phyloP scores from a whole-genome alignment of 2,888 invertebrate genomes.

The Dryobotodes eremita region DNA sequence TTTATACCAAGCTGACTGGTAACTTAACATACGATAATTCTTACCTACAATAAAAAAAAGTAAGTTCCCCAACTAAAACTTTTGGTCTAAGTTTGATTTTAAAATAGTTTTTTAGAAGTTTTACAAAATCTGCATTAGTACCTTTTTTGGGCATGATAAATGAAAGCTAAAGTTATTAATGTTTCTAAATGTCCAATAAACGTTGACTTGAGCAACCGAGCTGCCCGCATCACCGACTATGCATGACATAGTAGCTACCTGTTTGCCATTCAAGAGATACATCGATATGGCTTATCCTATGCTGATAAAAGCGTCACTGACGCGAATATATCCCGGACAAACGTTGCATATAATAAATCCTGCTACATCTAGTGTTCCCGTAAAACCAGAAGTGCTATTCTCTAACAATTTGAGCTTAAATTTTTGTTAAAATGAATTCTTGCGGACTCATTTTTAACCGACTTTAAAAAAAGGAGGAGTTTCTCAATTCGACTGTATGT shows the following conservation, averaged over 20 bases:
- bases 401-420: neutral
- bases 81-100: neutral
- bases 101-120: neutral
- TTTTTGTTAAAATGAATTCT: neutral
- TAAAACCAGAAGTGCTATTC: slow-evolving; percentile 18
- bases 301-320: slow-evolving; percentile 57
- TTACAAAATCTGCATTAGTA: neutral
- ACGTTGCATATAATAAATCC: slow-evolving; percentile 40
- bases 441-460: neutral
- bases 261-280: slow-evolving; percentile 57
- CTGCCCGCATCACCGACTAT: slow-evolving; percentile 43
- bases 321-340: slow-evolving; percentile 45
- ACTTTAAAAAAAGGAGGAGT: too few relatives aligned
- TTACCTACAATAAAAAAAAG: neutral
- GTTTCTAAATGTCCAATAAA: slow-evolving; percentile 23
- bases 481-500: too few relatives aligned
- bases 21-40: neutral
- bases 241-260: slow-evolving; percentile 44
- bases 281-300: slow-evolving; percentile 57
- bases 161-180: neutral
- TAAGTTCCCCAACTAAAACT: neutral
- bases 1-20: neutral
- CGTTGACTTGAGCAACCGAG: slow-evolving; percentile 1
- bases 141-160: neutral
- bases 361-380: slow-evolving; percentile 6